phyloP scores from a whole-genome alignment of 2,797 vertebrate genomes.

The Mionectes olivaceus region DNA sequence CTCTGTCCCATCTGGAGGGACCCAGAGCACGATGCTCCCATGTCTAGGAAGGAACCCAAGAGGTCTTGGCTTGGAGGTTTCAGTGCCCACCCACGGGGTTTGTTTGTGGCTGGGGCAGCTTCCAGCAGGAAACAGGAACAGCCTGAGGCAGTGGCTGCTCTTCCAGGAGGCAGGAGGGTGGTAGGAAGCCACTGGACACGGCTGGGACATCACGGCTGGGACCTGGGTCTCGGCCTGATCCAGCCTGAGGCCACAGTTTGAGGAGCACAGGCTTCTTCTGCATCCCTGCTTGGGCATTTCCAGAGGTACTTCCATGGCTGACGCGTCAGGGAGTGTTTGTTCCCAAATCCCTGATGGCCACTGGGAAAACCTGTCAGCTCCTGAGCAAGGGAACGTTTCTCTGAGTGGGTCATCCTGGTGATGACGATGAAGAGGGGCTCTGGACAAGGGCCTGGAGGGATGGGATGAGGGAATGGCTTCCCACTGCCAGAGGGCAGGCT shows the following conservation, averaged over 20 bases:
- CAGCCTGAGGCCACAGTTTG: background rate
- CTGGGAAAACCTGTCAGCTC: background rate
- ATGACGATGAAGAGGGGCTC: background rate
- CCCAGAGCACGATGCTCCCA: fast-evolving
- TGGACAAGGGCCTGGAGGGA: background rate
- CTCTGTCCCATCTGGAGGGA: background rate
- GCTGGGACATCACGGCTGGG: background rate
- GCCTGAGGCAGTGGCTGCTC: background rate
- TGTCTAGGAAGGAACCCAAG: background rate
- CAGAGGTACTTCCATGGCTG: background rate
- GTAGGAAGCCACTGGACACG: fast-evolving
- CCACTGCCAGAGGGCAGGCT: background rate
- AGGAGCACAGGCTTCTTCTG: background rate
- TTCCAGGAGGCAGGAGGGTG: background rate
- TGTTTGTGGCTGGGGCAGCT: background rate
- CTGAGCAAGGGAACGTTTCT: background rate
- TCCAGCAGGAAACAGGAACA: background rate
- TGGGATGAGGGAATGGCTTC: background rate
- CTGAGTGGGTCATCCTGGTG: background rate
- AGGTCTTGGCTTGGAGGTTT: background rate
- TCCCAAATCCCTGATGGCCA: background rate
- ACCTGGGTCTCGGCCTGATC: background rate
- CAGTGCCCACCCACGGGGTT: background rate
- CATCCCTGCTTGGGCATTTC: background rate
- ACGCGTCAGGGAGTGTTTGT: background rate